A percentile compares a stretch with the other conserved stretches of the same genome.
These are phyloP conservation scores for Nesospiza acunhae DNA, from an alignment of 2,113 vertebrate species.

Conservation along the genomic window DNA sequence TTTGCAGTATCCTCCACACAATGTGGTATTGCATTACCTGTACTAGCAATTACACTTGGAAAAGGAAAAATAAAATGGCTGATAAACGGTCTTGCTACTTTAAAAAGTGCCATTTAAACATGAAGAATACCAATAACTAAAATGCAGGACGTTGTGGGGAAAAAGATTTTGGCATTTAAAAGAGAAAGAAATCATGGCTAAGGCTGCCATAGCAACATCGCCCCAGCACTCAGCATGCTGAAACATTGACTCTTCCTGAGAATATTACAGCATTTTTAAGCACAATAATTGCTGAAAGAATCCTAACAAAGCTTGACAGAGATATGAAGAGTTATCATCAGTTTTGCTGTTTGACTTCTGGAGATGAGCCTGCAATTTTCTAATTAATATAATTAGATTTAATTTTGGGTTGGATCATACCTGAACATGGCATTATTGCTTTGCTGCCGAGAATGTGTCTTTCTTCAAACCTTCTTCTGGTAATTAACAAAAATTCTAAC, in stretches of 20 bases:
- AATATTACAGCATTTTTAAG: not conserved
- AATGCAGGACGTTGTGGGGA: not conserved
- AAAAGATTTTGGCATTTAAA: constrained; percentile 14
- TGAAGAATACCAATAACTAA: not conserved
- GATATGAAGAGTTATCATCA: not conserved
- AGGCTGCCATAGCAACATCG: constrained; percentile 70
- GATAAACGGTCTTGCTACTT: not conserved
- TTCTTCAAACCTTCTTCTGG: not conserved
- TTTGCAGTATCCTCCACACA: not conserved
- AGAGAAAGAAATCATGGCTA: constrained; percentile 32
- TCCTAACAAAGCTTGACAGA: not conserved
- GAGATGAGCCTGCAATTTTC: not conserved
- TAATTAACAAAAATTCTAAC: not conserved
- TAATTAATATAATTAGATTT: not conserved
- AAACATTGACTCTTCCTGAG: not conserved
- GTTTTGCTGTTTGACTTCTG: not conserved
- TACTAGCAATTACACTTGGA: not conserved
- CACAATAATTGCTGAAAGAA: constrained; percentile 11
- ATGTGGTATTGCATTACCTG: not conserved
- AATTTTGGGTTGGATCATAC: not conserved
- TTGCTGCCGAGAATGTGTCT: not conserved
- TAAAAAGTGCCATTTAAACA: not conserved
- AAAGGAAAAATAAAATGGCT: not conserved
- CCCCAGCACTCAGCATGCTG: constrained; percentile 26
- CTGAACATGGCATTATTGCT: not conserved